Evolutionary conservation across 2,113 vertebrate genomes (phyloP), one percentile per base, ranked within the genome.

Genomic region (Reinhardtius hippoglossoides): DNA sequence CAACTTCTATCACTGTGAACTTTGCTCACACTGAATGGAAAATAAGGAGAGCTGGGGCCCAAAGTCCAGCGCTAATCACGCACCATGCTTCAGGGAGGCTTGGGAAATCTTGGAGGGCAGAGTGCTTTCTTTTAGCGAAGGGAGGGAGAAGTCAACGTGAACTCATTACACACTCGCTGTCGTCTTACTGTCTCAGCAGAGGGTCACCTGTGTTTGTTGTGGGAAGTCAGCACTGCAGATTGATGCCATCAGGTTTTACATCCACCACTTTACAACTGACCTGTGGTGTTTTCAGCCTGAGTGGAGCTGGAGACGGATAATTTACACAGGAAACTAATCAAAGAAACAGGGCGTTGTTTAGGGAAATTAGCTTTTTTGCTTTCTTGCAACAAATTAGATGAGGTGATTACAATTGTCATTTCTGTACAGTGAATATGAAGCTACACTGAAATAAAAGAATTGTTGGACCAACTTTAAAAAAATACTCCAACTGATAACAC

Each of bases 201-300:
- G 37, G 68, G 48, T 77, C 79, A 72, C 48, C 58, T 62, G 63
- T 83, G 79, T 80, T 88, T 87, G 81, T 89, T 86, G 62, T 78
- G 78, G 50, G 78, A 85, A 80, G 76, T 76, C 18, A 75, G 44
- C 54, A 16, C 24, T 12, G 71, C 31, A 63, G 62, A 67, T 27
- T 62, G 70, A 74, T 18, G 46, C 46, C 46, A 5, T 4, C 54
- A 14, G 54, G n/a, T 56, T 56, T 14, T 5, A 56, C 54, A 24
- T 13, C 3, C 23, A 18, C 18, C 18, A 18, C 62, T 65, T 26
- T 52, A 55, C 66, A 54, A 72, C 20, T 15, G 1, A 40, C 66
- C 31, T 31, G 31, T 31, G 31, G 31, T 31, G 20, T 82, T 81
- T 81, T 67, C 16, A 72, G 14, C 9, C 24, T 15, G 54, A 24